Evolutionary conservation across 2,888 invertebrate genomes (phyloP).

Genomic region (Papilio demoleus): DNA sequence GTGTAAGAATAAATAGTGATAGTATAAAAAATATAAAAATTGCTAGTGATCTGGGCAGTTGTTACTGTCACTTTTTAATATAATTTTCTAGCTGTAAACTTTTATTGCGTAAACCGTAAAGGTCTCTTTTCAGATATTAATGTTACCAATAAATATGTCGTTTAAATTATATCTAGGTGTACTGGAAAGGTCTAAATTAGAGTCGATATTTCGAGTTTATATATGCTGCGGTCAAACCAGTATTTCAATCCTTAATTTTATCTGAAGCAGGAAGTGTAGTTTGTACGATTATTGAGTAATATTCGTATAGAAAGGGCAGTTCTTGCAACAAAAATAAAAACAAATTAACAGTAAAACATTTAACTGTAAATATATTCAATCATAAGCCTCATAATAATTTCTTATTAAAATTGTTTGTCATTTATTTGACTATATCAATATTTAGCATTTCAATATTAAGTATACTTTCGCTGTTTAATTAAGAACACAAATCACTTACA

Average conservation of each 20-base stretch:
- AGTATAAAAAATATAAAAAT: background rate
- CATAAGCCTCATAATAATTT: too few relatives aligned
- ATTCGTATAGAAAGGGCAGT: background rate
- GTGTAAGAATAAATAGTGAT: too few relatives aligned
- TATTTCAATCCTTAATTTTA: slow-evolving; percentile 12
- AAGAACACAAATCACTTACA: too few relatives aligned
- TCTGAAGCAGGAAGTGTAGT: slow-evolving; percentile 15
- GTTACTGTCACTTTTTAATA: slow-evolving; percentile 1
- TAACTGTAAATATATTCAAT: too few relatives aligned
- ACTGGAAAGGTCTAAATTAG: slow-evolving; percentile 9
- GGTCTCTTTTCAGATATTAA: slow-evolving; percentile 3
- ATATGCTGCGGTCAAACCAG: background rate
- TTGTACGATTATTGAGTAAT: background rate
- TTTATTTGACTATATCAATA: too few relatives aligned
- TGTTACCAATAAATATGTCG: background rate
- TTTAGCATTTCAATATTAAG: too few relatives aligned
- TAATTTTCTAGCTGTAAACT: background rate
- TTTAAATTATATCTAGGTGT: background rate
- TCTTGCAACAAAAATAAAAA: background rate
- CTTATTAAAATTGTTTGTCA: too few relatives aligned
- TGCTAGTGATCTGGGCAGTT: too few relatives aligned
- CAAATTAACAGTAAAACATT: background rate
- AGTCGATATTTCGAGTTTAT: slow-evolving; percentile 7
- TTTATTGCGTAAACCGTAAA: background rate
- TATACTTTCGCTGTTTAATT: too few relatives aligned